phyloP scores from a whole-genome alignment of 1,140 invertebrate species.

The Hormaphis cornu region DNA sequence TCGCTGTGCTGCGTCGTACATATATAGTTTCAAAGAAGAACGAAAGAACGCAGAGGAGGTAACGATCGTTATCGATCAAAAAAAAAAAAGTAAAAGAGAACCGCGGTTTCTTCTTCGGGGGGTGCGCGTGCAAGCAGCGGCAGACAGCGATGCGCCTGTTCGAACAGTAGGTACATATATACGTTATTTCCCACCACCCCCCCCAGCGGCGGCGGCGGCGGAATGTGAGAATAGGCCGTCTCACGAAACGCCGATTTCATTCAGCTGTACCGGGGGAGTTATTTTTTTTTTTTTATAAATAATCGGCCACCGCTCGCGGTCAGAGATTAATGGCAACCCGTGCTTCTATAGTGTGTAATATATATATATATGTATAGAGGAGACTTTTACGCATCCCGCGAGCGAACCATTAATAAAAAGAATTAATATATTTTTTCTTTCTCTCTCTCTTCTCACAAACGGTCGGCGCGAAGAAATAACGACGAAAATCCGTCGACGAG shows the following conservation, averaged over 20 bases:
- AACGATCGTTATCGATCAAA: constrained; percentile 29
- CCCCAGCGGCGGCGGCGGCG: background rate
- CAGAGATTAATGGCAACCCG: constrained; percentile 27
- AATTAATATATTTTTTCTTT: background rate
- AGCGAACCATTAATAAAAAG: background rate
- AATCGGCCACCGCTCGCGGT: constrained; percentile 16
- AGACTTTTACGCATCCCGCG: background rate
- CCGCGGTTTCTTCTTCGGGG: background rate
- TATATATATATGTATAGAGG: no score
- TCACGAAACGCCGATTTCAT: background rate
- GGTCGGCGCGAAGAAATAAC: background rate
- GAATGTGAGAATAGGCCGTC: background rate
- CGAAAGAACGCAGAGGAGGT: background rate
- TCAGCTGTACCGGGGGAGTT: constrained; percentile 12
- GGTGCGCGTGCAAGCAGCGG: background rate
- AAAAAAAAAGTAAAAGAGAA: constrained; percentile 8
- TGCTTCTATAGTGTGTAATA: no score
- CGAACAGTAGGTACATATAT: background rate
- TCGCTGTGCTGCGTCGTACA: no score
- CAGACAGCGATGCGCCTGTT: constrained; percentile 23
- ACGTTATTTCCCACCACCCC: background rate
- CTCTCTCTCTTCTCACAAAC: no score
- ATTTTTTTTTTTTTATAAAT: constrained; percentile 10
- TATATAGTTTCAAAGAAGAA: no score
- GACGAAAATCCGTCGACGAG: no score